Base-by-base conservation (phyloP, 2,888 invertebrate genomes). In the Entomobrya multifasciata region DNA sequence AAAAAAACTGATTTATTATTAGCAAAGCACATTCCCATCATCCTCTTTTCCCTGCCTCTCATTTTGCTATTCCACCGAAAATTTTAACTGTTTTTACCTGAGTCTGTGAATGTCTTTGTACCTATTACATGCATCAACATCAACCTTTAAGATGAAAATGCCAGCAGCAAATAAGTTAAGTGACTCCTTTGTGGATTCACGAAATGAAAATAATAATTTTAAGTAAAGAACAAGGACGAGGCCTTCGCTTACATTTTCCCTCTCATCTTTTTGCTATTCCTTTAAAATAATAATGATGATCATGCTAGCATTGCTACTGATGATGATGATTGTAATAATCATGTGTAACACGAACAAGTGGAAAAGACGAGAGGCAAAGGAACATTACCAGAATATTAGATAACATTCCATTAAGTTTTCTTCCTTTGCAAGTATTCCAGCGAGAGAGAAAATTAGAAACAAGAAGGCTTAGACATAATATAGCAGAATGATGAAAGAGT, bases 161-260 rank as follows among this genome's bases (percentile, higher is more conserved):
- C 65, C 65, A 79, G 30, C 11, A 65, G 20, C 47, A 65, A 77
- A 60, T 77, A 41, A 62, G 65, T 79, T 79, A 79, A 65, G 79
- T 79, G 65, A 65, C 65, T 79, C 79, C 79, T 79, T 79, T 79
- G 79, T 79, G 65, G 79, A 79, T 65, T 79, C 74, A 11, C 36
- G 20, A 55, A 55, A 74, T 74, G 74, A 55, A 55, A 36, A 74
- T 74, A 74, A 74, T 74, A 74, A 74, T 74, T 74, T 74, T 74
- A 52, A 74, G 74, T 74, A 55, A 74, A 74, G 74, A 74, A 55
- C 74, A 74, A 74, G 74, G 74, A 60, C 65, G 65, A 79, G 65
- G 49, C 78, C 79, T 79, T 65, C 79, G 17, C 65, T 67, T 67
- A 67, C 67, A 80, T 80, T 80, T 79, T 80, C 80, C 36, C 4